Percentiles rank a stretch among this genome's conserved stretches.
These are phyloP conservation scores for Pluvianellus socialis DNA, from an alignment of 2,113 vertebrate species.

Conservation along the genomic window DNA sequence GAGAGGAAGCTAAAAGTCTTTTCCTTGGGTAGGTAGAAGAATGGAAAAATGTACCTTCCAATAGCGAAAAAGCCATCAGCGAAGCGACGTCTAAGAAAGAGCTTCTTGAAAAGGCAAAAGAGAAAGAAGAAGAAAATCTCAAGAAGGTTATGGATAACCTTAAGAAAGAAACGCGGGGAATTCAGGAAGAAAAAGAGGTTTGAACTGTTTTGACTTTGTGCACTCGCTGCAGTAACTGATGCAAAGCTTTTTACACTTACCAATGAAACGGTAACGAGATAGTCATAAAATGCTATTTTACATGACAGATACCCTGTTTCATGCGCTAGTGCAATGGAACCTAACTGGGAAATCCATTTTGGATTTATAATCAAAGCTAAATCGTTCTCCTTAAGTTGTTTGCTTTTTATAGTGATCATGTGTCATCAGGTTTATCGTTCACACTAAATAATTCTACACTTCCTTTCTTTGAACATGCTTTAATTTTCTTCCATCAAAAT, in stretches of 20 bases:
- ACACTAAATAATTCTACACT: background rate
- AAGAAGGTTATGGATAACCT: slow-evolving; percentile 88
- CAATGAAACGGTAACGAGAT: fast-evolving
- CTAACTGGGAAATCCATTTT: background rate
- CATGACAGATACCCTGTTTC: background rate
- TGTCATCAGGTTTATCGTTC: background rate
- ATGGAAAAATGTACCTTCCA: slow-evolving; percentile 77
- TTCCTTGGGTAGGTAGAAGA: slow-evolving; percentile 83
- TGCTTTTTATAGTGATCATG: background rate
- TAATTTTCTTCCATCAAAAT: background rate
- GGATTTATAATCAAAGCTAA: background rate
- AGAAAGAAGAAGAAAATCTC: slow-evolving; percentile 84
- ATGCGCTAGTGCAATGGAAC: background rate
- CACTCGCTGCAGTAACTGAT: background rate
- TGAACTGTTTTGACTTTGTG: background rate
- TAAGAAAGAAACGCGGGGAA: slow-evolving; percentile 87
- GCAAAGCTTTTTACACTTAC: background rate
- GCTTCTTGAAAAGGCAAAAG: slow-evolving; percentile 82
- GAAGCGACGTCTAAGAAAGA: slow-evolving; percentile 81
- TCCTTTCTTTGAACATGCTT: background rate
- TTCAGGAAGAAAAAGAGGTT: slow-evolving; percentile 94
- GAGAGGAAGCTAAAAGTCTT: background rate
- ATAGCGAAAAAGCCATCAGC: slow-evolving; percentile 79
- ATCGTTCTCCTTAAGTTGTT: background rate
- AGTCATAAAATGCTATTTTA: background rate